Evolutionary conservation across 1,140 invertebrate genomes (phyloP), one percentile per base, ranked within the genome.

Genomic region (Drosophila pallidifrons): DNA sequence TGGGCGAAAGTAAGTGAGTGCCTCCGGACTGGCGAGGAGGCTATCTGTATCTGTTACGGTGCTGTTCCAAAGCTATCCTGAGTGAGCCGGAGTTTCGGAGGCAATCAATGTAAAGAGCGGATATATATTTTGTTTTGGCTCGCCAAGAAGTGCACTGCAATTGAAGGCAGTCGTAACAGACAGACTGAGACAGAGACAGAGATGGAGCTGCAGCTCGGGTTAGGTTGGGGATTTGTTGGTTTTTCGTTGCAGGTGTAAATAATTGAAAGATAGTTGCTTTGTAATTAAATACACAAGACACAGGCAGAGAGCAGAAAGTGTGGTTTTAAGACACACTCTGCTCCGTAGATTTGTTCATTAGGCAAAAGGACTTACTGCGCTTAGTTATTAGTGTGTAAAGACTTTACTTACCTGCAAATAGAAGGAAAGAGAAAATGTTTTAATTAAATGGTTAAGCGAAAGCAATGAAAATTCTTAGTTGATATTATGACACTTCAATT

Each of bases 251-350:
- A 91, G 82, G 81, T 91, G 88, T 91, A 91, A 91, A 91, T 91
- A 91, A 91, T 91, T 91, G 88, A 91, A 91, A 91, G 88, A 91
- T 91, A 88, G 88, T 91, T 91, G 80, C 81, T 88, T 81, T 88
- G 88, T 88, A 91, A 91, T 91, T 91, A 91, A 91, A 91, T 91
- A 85, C 81, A 76, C 77, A 45, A 49, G 66, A 69, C 57, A 16
- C 54, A 47, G 13, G 47, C 58, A 61, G 28, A 51, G 61, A 10
- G 38, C 30, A 11, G 54, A 41, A 25, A 68, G 60, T 70, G 59
- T 67, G 35, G 55, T 60, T 41, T 60, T 41, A 46, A 52, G 35
- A 35, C 28, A 10, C 32, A 54, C 30, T 30, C 20, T 11, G 41
- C 5, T 10, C 41, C 5, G 71, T 52, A 46, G 66, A 86, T 83